Evolutionary conservation across 2,888 invertebrate genomes (phyloP).

Genomic region (Tetanocera ferruginea): DNA sequence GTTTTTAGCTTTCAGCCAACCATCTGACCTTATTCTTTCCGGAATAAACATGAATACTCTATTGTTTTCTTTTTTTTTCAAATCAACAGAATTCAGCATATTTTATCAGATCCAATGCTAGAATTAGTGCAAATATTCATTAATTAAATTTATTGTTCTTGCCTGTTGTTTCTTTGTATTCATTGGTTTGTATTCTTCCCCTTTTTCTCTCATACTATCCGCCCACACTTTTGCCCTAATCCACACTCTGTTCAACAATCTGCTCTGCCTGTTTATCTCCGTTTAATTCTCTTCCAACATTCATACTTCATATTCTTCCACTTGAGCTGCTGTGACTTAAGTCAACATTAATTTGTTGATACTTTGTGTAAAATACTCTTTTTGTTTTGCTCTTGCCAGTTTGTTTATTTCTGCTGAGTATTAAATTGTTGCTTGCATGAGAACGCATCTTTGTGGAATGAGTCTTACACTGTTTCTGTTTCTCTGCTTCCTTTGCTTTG

Average conservation of each 20-base stretch:
- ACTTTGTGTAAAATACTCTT: slow-evolving; percentile 45
- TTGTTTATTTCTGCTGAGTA: slow-evolving; percentile 33
- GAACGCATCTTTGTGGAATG: neutral
- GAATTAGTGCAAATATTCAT: slow-evolving; percentile 60
- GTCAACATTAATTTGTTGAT: slow-evolving; percentile 61
- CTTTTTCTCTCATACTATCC: neutral
- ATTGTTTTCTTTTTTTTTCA: too few relatives aligned
- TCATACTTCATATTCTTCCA: neutral
- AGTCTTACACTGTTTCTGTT: neutral
- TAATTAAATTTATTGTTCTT: slow-evolving; percentile 59
- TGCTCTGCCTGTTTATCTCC: neutral
- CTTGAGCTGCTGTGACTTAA: slow-evolving; percentile 35
- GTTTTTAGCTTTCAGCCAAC: neutral
- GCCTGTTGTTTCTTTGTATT: neutral
- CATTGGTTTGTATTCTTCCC: slow-evolving; percentile 47
- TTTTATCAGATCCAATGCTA: neutral
- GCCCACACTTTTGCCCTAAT: neutral
- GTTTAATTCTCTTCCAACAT: neutral
- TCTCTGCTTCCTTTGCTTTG: neutral
- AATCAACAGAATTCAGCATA: neutral
- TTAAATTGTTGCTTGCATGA: slow-evolving; percentile 25
- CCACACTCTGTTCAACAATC: neutral
- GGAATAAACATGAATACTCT: too few relatives aligned
- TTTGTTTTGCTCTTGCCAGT: neutral
- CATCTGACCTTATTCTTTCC: too few relatives aligned